phyloP scores from a whole-genome alignment of 2,797 vertebrate species.

The Vipera latastei region DNA sequence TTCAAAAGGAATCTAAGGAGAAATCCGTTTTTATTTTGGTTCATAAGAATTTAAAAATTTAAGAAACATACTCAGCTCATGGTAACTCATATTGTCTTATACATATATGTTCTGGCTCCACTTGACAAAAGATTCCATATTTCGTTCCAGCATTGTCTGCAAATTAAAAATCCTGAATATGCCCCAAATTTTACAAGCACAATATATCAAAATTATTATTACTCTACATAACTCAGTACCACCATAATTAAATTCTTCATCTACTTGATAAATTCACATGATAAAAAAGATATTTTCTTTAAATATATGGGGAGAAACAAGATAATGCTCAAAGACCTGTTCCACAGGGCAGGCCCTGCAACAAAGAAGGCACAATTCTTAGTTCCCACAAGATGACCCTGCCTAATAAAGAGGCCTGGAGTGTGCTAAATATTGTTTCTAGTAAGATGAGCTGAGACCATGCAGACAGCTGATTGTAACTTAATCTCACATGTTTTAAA shows the following conservation, averaged over 20 bases:
- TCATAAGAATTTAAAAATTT: background rate
- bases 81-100: background rate
- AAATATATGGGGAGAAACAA: background rate
- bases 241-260: background rate
- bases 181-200: background rate
- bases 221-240: background rate
- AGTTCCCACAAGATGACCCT: background rate
- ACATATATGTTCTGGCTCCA: background rate
- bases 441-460: background rate
- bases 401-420: background rate
- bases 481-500: background rate
- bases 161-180: background rate
- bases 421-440: background rate
- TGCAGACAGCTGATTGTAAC: background rate
- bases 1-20: background rate
- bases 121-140: background rate
- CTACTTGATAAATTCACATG: background rate
- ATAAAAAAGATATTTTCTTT: background rate
- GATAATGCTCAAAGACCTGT: background rate
- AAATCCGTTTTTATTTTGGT: background rate
- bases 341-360: background rate
- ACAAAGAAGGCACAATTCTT: background rate
- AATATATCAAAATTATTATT: background rate
- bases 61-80: background rate
- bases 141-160: background rate